Evolutionary conservation across 2,888 invertebrate species (phyloP).

Genomic region (Drosophila anomelani): DNA sequence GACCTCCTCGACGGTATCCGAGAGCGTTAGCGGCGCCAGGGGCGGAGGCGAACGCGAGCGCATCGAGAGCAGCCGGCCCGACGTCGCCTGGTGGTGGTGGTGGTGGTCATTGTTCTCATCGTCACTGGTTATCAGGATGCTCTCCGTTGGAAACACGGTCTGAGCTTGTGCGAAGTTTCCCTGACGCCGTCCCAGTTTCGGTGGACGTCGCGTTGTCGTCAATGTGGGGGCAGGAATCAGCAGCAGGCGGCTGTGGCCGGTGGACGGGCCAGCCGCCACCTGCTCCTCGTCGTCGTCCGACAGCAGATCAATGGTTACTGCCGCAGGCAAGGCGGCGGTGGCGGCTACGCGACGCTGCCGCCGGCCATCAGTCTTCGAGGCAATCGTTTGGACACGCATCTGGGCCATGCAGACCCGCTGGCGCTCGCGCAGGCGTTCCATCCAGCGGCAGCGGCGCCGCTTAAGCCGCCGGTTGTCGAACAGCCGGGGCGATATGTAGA

Average conservation of each 20-base stretch:
- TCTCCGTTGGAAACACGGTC: slow-evolving; percentile 43
- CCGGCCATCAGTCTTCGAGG: slow-evolving; percentile 59
- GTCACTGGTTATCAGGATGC: slow-evolving; percentile 80
- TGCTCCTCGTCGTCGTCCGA: slow-evolving; percentile 72
- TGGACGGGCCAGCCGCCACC: slow-evolving; percentile 11
- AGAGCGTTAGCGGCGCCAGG: slow-evolving; percentile 64
- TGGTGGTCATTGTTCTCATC: slow-evolving; percentile 51
- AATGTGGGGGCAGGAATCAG: slow-evolving; percentile 37
- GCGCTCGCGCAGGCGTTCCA: slow-evolving; percentile 61
- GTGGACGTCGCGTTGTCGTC: background rate
- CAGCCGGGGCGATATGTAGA: slow-evolving; percentile 79
- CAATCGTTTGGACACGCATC: slow-evolving; percentile 31
- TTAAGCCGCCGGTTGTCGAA: slow-evolving; percentile 82
- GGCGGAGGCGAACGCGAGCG: slow-evolving; percentile 72
- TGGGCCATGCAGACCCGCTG: slow-evolving; percentile 48
- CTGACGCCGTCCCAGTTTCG: slow-evolving; percentile 6
- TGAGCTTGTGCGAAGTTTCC: background rate
- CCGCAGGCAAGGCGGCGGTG: slow-evolving; percentile 62
- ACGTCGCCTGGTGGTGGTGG: background rate
- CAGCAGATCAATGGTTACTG: slow-evolving; percentile 80
- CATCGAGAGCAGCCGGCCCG: slow-evolving; percentile 21
- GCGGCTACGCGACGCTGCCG: slow-evolving; percentile 56
- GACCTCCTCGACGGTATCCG: slow-evolving; percentile 77
- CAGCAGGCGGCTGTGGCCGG: slow-evolving; percentile 49
- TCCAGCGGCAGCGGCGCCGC: slow-evolving; percentile 72